These are phyloP conservation scores for Sebastolobus altivelis DNA, from an alignment of 2,797 vertebrate genomes.

Conservation along the genomic window DNA sequence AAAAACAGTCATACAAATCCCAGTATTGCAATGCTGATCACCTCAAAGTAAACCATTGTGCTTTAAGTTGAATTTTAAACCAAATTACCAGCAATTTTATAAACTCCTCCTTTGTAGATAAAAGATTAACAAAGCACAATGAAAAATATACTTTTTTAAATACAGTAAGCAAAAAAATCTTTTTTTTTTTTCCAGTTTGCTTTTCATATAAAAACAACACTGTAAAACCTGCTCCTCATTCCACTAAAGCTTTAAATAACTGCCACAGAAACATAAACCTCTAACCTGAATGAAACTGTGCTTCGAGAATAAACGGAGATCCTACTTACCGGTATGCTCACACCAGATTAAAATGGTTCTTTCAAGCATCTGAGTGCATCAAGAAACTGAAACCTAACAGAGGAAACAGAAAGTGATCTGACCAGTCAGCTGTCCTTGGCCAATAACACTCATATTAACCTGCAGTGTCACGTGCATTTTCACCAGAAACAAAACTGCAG, in stretches of 20 bases:
- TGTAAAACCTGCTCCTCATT: constrained; percentile 45
- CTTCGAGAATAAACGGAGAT: constrained; percentile 1
- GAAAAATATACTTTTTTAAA: constrained; percentile 24
- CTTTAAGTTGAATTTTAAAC: not conserved
- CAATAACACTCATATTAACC: not conserved
- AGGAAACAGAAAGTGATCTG: constrained; percentile 35
- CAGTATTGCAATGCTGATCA: not conserved
- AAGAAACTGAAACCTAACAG: constrained; percentile 36
- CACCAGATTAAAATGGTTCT: not conserved
- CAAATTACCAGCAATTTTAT: not conserved
- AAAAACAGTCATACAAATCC: not conserved
- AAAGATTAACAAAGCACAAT: constrained; percentile 7
- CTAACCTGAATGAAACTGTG: constrained; percentile 3
- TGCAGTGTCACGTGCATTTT: constrained; percentile 1
- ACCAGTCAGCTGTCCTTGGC: not conserved
- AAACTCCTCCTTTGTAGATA: not conserved
- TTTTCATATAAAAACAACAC: constrained; percentile 4
- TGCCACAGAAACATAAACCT: not conserved
- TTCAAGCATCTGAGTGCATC: not conserved
- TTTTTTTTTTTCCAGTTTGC: not conserved
- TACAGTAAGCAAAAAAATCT: constrained; percentile 7
- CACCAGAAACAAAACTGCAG: not conserved
- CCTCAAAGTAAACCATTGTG: not conserved
- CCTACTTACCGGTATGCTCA: not conserved
- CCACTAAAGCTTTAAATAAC: not conserved